A percentile compares a stretch with the other conserved stretches of the same genome.
Conservation (phyloP, 2,888 invertebrate species). For the Chaetogeoica ovagalla region DNA sequence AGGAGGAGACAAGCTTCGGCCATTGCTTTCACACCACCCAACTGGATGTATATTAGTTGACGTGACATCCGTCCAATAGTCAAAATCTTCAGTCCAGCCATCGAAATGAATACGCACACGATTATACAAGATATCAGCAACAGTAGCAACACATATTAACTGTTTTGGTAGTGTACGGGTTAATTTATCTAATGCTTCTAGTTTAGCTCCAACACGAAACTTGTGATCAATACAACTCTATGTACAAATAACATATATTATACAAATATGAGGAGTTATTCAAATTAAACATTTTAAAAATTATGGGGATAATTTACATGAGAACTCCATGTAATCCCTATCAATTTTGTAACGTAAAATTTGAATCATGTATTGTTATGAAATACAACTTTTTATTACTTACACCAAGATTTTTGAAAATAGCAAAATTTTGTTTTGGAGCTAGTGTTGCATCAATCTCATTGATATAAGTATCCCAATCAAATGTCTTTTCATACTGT, state of each 20-base stretch:
- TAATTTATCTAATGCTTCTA: slow-evolving; percentile 48
- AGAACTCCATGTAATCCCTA: no score
- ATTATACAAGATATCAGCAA: slow-evolving; percentile 83
- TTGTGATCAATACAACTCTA: slow-evolving; percentile 12
- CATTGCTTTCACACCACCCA: slow-evolving; percentile 86
- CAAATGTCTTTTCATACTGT: slow-evolving; percentile 61
- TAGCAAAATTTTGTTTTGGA: slow-evolving; percentile 23
- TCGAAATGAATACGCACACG: slow-evolving; percentile 90
- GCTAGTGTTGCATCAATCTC: neutral
- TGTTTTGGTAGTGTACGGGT: slow-evolving; percentile 42
- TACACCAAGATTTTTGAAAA: slow-evolving; percentile 1
- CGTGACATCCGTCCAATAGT: slow-evolving; percentile 90
- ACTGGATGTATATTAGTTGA: slow-evolving; percentile 93
- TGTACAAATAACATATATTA: slow-evolving; percentile 17
- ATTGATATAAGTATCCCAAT: slow-evolving; percentile 24
- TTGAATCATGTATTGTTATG: neutral
- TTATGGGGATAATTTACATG: no score
- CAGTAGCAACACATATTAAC: slow-evolving; percentile 57
- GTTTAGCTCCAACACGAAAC: slow-evolving; percentile 59
- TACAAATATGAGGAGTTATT: neutral
- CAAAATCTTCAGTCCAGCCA: slow-evolving; percentile 92
- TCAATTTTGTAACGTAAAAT: neutral
- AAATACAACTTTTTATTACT: neutral
- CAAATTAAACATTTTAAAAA: no score
- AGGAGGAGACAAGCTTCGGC: slow-evolving; percentile 77